Percentiles rank a stretch among this genome's conserved stretches.
Evolutionary conservation across 2,797 vertebrate genomes (phyloP).

Genomic region (Falco cherrug): DNA sequence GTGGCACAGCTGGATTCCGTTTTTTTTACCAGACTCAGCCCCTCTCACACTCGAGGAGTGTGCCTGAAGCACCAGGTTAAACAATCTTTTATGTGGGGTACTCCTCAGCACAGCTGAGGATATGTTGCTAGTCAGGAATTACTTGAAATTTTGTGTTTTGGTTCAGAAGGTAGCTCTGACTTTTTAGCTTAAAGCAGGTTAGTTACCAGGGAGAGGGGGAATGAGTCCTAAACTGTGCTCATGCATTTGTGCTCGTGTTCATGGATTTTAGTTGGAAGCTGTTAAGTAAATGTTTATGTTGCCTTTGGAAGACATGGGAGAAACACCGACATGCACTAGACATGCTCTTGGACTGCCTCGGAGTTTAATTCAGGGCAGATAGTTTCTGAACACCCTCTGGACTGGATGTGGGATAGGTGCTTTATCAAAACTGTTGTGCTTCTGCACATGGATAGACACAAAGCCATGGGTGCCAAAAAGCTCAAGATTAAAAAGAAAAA

Average conservation of each 20-base stretch:
- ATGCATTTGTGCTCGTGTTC: background rate
- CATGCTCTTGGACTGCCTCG: background rate
- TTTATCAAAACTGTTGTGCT: background rate
- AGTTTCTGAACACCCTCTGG: background rate
- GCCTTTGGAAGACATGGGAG: constrained; percentile 12
- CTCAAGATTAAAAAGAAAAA: background rate
- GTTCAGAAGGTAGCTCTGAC: background rate
- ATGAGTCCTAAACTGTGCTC: background rate
- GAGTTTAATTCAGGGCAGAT: background rate
- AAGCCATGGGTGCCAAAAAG: background rate
- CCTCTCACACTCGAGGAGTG: background rate
- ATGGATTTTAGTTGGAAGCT: background rate
- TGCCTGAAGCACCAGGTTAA: background rate
- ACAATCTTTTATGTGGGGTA: background rate
- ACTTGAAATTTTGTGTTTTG: background rate
- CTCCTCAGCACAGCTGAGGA: background rate
- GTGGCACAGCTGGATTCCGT: accelerated
- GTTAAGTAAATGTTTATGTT: constrained; percentile 26
- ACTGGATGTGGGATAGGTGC: background rate
- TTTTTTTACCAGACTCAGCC: background rate
- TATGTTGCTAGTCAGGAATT: background rate
- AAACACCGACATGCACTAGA: background rate
- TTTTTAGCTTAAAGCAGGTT: background rate
- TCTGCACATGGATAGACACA: background rate
- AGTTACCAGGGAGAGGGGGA: background rate